Conservation (phyloP, 2,113 vertebrate genomes). For the Origma solitaria region DNA sequence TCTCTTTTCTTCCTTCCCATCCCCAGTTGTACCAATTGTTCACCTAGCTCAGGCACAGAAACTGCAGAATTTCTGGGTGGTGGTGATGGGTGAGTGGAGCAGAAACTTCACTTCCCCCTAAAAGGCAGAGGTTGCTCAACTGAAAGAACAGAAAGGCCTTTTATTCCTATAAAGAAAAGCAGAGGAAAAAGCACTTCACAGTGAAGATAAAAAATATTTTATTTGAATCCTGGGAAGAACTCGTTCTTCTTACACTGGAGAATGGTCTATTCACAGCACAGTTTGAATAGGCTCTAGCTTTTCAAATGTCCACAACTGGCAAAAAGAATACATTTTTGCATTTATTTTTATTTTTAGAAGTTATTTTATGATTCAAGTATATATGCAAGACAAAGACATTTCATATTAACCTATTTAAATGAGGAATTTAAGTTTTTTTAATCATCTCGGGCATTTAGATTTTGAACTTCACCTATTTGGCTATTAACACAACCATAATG, state of each 20-base stretch:
- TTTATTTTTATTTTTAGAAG: not conserved
- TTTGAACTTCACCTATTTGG: not conserved
- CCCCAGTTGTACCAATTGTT: not conserved
- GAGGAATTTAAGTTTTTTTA: not conserved
- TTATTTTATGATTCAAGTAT: not conserved
- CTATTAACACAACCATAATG: not conserved
- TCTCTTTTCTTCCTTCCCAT: not conserved
- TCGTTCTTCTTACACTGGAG: not conserved
- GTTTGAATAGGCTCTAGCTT: not conserved
- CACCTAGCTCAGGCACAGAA: not conserved
- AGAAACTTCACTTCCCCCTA: conserved; percentile 14
- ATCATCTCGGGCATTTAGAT: not conserved
- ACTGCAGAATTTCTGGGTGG: conserved; percentile 28
- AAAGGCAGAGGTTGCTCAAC: conserved; percentile 7
- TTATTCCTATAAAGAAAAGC: conserved; percentile 45
- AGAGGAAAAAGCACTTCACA: conserved; percentile 37
- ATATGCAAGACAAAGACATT: not conserved
- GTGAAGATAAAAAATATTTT: conserved; percentile 56
- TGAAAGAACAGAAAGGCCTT: conserved; percentile 44
- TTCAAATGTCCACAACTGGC: not conserved
- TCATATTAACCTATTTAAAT: not conserved
- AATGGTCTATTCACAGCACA: not conserved
- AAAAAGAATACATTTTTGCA: not conserved
- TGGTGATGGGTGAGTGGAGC: conserved; percentile 60
- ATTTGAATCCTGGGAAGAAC: conserved; percentile 44